phyloP scores from a whole-genome alignment of 2,888 invertebrate genomes.

The Conchocele bisecta region DNA sequence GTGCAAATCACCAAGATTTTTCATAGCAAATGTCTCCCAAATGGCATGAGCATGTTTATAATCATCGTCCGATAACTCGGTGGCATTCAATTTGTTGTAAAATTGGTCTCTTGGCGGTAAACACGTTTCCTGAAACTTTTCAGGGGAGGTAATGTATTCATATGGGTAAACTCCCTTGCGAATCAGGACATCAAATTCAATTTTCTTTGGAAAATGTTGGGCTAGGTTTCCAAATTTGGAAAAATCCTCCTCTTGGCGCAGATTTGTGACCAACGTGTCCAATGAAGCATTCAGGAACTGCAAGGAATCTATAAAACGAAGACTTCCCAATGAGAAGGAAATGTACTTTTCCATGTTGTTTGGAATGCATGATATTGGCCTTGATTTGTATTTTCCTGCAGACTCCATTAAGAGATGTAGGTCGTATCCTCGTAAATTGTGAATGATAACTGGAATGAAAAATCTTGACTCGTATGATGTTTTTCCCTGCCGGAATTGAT shows the following conservation, averaged over 20 bases:
- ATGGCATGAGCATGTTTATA: too few species aligned
- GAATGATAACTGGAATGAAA: conserved; percentile 45
- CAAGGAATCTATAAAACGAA: conserved; percentile 41
- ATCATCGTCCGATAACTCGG: conserved; percentile 33
- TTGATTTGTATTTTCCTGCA: conserved; percentile 29
- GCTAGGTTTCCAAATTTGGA: conserved; percentile 1
- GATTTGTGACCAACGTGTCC: conserved; percentile 30
- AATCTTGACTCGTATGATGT: not conserved
- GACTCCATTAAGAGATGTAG: conserved; percentile 26
- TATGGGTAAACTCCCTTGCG: conserved; percentile 42
- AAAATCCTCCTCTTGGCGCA: conserved; percentile 1
- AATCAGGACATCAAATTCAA: conserved; percentile 4
- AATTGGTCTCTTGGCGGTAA: not conserved
- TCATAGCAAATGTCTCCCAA: conserved; percentile 26
- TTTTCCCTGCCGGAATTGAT: conserved; percentile 8
- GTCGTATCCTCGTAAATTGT: conserved; percentile 41
- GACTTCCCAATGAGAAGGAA: conserved; percentile 61
- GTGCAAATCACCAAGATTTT: conserved; percentile 60
- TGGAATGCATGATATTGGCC: conserved; percentile 49
- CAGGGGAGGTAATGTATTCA: not conserved
- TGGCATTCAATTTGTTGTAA: not conserved
- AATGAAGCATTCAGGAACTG: conserved; percentile 33
- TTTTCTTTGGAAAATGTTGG: not conserved
- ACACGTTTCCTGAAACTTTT: not conserved
- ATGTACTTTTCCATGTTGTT: conserved; percentile 62